A percentile compares a stretch with the other conserved stretches of the same genome.
Conservation (phyloP, 1,140 invertebrate genomes). For the Argopecten irradians region DNA sequence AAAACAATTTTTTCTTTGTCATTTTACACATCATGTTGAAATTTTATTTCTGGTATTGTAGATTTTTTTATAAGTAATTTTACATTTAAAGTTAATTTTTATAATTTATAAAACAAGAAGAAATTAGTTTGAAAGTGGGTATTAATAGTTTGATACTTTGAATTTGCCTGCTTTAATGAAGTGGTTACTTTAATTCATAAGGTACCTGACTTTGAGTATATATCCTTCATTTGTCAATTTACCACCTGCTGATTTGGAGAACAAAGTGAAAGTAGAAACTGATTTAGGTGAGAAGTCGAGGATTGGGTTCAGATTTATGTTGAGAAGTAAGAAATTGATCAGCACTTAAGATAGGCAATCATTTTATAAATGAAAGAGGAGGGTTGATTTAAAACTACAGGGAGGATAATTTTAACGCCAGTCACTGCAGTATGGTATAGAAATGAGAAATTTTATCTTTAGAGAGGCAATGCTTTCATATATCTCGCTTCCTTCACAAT, state of each 20-base stretch:
- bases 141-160: too few species aligned
- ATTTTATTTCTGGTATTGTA: neutral
- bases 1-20: neutral
- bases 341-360: neutral
- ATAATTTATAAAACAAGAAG: too few species aligned
- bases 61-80: neutral
- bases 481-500: neutral
- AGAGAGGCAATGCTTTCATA: neutral
- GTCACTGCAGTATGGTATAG: neutral
- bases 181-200: too few species aligned
- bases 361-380: neutral
- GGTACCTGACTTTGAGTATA: too few species aligned
- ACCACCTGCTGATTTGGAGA: neutral
- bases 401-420: neutral
- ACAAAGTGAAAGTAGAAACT: constrained; percentile 15
- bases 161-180: too few species aligned
- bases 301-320: neutral
- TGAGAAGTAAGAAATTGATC: neutral
- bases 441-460: neutral
- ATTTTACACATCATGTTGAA: neutral
- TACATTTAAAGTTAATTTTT: too few species aligned
- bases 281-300: neutral
- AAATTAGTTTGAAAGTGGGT: too few species aligned
- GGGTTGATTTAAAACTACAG: constrained; percentile 1
- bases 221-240: too few species aligned